These are phyloP conservation scores for Drosophila fulvimacula DNA, from an alignment of 2,888 invertebrate species.

Conservation along the genomic window DNA sequence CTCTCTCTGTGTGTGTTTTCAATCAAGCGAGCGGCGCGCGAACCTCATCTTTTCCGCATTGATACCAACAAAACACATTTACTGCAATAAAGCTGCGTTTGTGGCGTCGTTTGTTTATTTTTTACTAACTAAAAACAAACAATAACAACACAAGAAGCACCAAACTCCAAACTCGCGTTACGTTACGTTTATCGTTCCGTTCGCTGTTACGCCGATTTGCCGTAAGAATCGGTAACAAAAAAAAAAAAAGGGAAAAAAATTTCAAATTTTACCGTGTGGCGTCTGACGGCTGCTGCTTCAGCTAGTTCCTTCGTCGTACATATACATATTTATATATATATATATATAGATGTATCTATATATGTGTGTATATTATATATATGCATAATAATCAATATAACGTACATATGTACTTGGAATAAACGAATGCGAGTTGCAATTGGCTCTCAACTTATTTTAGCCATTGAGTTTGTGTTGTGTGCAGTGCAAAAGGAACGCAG, in stretches of 20 bases:
- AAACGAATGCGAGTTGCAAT: slow-evolving; percentile 61
- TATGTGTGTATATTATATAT: slow-evolving; percentile 27
- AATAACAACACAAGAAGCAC: slow-evolving; percentile 39
- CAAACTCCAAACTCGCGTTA: slow-evolving; percentile 47
- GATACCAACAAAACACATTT: slow-evolving; percentile 72
- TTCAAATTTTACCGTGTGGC: slow-evolving; percentile 50
- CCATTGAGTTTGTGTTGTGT: slow-evolving; percentile 58
- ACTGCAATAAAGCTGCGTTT: slow-evolving; percentile 70
- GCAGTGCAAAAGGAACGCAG: slow-evolving; percentile 52
- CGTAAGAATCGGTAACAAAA: slow-evolving; percentile 55
- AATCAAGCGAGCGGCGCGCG: slow-evolving; percentile 80
- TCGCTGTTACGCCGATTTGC: slow-evolving; percentile 52
- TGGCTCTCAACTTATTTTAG: slow-evolving; percentile 59
- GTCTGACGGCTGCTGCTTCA: slow-evolving; percentile 47
- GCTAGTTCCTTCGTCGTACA: slow-evolving; percentile 35
- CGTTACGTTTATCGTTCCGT: slow-evolving; percentile 57
- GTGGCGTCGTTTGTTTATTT: slow-evolving; percentile 76
- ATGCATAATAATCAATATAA: slow-evolving; percentile 69
- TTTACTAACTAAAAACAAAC: slow-evolving; percentile 69
- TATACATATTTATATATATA: slow-evolving; percentile 27
- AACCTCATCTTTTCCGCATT: slow-evolving; percentile 77
- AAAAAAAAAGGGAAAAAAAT: slow-evolving; percentile 18
- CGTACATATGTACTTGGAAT: slow-evolving; percentile 51
- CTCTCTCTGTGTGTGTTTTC: slow-evolving; percentile 83
- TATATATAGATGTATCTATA: not conserved